Base-by-base conservation (phyloP, 2,113 vertebrate species). In the Carlito syrichta region DNA sequence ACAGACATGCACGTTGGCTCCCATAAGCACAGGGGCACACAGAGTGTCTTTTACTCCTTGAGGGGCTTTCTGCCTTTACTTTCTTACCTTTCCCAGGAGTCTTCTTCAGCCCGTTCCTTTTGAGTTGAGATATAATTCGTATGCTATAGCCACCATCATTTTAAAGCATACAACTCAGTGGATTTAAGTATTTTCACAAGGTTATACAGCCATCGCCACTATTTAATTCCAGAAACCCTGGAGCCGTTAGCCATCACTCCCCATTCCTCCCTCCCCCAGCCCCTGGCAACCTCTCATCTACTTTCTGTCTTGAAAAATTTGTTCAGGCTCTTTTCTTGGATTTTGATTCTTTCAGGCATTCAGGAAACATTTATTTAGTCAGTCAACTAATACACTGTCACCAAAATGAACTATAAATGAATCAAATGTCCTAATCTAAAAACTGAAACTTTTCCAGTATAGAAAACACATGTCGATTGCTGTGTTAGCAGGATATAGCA, bases 141-240 rank as follows among this genome's bases (percentile, higher is more conserved):
- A n/a, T n/a, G n/a, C n/a, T n/a, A n/a, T n/a, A n/a, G n/a, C n/a
- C n/a, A n/a, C n/a, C n/a, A 54, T 27, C 45, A 62, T 82, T 60
- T 68, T 63, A n/a, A n/a, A n/a, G n/a, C n/a, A n/a, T n/a, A n/a
- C 1, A 63, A 23, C 40, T 81, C 38, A 71, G 16, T 74, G 40
- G 27, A 43, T 74, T 66, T 91, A 52, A 45, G 54, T n/a, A 32
- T 84, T 58, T 95, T 50, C 94, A 73, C n/a, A n/a, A n/a, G 48
- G 22, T 32, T 91, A 69, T 7, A 58, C 45, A 78, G 5, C n/a
- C 19, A 6, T 84, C 22, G 7, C 77, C 35, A 38, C 60, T 62
- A 2, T 25, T 22, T 91, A 58, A 52, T 54, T 58, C 40, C 8
- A 81, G 56, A 94, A 94, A 71, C 60, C 83, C 84, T 22, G 16